Percentiles rank a stretch among this genome's conserved stretches.
phyloP scores from a whole-genome alignment of 2,113 vertebrate genomes.

The Donacobius atricapilla region DNA sequence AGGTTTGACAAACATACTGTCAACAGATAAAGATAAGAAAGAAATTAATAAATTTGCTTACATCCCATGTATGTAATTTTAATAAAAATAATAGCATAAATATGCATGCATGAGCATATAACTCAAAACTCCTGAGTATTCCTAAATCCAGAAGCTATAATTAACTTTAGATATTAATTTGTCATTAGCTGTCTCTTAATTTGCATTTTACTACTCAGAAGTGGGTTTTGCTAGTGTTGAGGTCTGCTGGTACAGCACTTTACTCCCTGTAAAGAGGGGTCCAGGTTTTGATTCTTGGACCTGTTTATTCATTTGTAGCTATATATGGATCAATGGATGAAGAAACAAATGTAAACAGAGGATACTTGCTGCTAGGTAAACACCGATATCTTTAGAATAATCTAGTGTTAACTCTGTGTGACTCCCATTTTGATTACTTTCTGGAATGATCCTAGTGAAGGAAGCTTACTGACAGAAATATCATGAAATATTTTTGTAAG shows the following conservation, averaged over 20 bases:
- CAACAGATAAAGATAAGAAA: neutral
- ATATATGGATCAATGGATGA: neutral
- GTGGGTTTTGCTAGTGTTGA: neutral
- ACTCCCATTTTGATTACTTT: neutral
- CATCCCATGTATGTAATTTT: neutral
- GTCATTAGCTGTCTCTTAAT: neutral
- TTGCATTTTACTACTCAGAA: neutral
- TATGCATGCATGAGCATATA: neutral
- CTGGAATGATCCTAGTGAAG: neutral
- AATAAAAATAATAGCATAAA: neutral
- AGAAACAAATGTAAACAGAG: neutral
- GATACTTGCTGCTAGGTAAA: neutral
- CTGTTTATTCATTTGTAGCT: neutral
- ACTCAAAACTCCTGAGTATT: neutral
- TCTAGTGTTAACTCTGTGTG: neutral
- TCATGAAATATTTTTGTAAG: neutral
- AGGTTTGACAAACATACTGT: neutral
- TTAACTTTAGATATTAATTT: neutral
- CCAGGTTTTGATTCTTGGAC: neutral
- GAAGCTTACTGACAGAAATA: neutral
- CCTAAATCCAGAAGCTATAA: neutral
- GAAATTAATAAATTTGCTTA: neutral
- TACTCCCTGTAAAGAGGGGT: neutral
- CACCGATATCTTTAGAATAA: neutral
- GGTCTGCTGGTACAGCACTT: neutral